A percentile compares a stretch with the other conserved stretches of the same genome.
Conservation (phyloP, 2,113 vertebrate genomes). For the Callorhinus ursinus region DNA sequence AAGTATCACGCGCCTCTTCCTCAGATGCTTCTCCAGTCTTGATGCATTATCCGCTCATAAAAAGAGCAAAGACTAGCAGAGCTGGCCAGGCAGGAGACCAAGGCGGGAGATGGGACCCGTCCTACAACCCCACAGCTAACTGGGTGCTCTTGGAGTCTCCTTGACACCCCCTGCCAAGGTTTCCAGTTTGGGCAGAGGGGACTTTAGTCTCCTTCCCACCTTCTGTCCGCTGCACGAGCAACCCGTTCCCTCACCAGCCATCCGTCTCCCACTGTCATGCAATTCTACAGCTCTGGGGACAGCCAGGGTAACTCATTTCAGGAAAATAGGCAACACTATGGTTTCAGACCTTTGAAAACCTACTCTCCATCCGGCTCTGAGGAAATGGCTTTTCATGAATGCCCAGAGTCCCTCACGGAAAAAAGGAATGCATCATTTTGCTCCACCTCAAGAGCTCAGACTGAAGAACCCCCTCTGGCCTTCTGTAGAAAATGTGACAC, state of each 20-base stretch:
- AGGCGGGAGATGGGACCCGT: accelerated
- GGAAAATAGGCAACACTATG: neutral
- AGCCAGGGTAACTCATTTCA: neutral
- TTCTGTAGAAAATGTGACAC: neutral
- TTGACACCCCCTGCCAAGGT: neutral
- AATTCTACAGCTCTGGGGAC: neutral
- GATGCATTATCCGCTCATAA: neutral
- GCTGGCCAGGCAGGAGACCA: neutral
- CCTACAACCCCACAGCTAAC: neutral
- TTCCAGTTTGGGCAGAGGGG: neutral
- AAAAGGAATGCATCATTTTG: neutral
- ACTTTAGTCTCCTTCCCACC: neutral
- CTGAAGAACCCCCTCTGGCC: neutral
- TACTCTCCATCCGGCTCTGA: neutral
- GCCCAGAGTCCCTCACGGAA: neutral
- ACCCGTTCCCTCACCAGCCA: neutral
- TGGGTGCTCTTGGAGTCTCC: neutral
- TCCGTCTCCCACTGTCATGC: neutral
- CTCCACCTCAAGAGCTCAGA: neutral
- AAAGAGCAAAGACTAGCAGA: neutral
- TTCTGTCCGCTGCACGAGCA: neutral
- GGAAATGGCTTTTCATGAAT: neutral
- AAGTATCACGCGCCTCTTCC: neutral
- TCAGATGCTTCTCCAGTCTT: neutral
- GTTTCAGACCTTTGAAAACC: neutral